These are phyloP conservation scores for Agrotis segetum DNA, from an alignment of 2,888 invertebrate genomes.

Conservation along the genomic window DNA sequence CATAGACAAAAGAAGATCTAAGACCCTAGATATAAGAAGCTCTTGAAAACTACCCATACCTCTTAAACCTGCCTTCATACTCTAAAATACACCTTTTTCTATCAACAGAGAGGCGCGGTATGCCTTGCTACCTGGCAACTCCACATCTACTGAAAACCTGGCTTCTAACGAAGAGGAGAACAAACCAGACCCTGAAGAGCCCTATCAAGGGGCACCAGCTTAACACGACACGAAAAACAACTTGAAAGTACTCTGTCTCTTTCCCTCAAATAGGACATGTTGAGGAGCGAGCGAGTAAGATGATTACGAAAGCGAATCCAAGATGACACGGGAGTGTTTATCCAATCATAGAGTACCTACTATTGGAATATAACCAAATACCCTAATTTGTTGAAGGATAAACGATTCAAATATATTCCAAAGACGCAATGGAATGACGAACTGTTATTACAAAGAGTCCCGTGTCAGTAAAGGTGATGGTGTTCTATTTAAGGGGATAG, in stretches of 20 bases:
- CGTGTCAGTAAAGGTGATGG: constrained; percentile 3
- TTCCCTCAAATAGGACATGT: not conserved
- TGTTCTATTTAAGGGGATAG: constrained; percentile 30
- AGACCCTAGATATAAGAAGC: too few species aligned
- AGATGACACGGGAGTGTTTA: not conserved
- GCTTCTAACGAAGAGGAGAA: constrained; percentile 55
- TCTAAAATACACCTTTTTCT: constrained; percentile 36
- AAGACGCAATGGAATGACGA: not conserved
- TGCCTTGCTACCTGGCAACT: constrained; percentile 79
- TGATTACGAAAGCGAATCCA: constrained; percentile 12
- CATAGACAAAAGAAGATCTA: too few species aligned
- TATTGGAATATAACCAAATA: constrained; percentile 8
- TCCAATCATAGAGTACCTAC: not conserved
- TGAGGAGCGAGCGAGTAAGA: constrained; percentile 25
- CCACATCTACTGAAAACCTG: constrained; percentile 65
- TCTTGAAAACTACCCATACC: too few species aligned
- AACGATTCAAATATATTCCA: constrained; percentile 20
- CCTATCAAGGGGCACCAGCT: constrained; percentile 77
- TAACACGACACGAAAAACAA: constrained; percentile 44
- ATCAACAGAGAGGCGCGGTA: constrained; percentile 80
- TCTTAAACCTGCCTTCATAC: too few species aligned
- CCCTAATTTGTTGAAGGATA: constrained; percentile 18
- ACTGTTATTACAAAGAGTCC: constrained; percentile 24
- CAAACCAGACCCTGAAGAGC: constrained; percentile 56
- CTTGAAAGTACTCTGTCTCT: constrained; percentile 11